Evolutionary conservation across 2,888 invertebrate species (phyloP).

Genomic region (Scaptomyza flava): DNA sequence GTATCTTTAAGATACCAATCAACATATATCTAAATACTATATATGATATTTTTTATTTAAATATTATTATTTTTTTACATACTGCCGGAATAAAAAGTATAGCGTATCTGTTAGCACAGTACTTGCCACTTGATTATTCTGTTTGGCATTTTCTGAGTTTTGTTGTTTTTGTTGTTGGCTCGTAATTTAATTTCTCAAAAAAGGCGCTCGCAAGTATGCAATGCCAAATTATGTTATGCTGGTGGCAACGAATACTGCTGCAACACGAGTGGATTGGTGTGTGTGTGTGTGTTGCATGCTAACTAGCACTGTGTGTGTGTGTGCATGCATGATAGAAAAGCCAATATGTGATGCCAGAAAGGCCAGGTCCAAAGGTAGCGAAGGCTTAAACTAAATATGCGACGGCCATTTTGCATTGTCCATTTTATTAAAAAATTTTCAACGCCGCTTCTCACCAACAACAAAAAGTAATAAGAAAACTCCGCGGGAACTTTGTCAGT

Average conservation of each 20-base stretch:
- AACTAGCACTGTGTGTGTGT: background rate
- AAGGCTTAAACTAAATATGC: slow-evolving; percentile 22
- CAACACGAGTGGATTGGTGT: background rate
- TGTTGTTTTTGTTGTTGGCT: slow-evolving; percentile 16
- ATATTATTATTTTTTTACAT: no score
- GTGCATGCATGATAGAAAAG: slow-evolving; percentile 12
- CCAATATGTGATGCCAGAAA: slow-evolving; percentile 23
- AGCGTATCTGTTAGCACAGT: slow-evolving; percentile 19
- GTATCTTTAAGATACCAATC: no score
- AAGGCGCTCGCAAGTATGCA: slow-evolving; percentile 70
- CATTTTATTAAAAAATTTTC: slow-evolving; percentile 69
- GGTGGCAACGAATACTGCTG: slow-evolving; percentile 9
- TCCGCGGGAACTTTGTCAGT: background rate
- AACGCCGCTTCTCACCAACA: background rate
- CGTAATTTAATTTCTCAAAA: slow-evolving; percentile 63
- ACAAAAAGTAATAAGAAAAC: no score
- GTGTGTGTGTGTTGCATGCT: slow-evolving; percentile 11
- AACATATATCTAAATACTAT: no score
- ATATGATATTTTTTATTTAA: no score
- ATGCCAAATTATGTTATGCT: slow-evolving; percentile 71
- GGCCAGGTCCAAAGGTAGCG: slow-evolving; percentile 26
- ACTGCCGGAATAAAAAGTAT: background rate
- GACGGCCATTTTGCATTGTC: slow-evolving; percentile 48
- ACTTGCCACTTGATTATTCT: background rate
- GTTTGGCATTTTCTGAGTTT: slow-evolving; percentile 7